phyloP scores from a whole-genome alignment of 2,113 vertebrate genomes.

The Electrona antarctica region DNA sequence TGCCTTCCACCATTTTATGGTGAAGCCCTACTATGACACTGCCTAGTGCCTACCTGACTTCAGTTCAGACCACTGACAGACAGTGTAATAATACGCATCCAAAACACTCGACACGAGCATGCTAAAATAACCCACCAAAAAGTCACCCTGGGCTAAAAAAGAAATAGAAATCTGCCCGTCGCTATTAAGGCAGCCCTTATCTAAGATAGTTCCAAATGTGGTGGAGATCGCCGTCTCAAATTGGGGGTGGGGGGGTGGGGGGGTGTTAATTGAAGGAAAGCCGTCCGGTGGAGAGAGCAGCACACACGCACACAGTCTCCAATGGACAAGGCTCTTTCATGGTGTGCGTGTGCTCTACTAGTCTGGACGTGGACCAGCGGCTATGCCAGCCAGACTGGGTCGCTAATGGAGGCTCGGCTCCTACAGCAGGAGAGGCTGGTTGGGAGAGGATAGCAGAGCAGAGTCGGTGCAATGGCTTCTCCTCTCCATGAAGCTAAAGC shows the following conservation, averaged over 20 bases:
- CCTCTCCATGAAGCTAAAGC: conserved; percentile 77
- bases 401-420: conserved; percentile 79
- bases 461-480: conserved; percentile 88
- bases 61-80: conserved; percentile 82
- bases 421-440: conserved; percentile 26
- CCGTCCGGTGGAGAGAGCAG: not conserved
- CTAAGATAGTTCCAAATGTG: conserved; percentile 44
- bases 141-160: conserved; percentile 24
- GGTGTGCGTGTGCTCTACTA: conserved; percentile 66
- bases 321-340: conserved; percentile 69
- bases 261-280: not conserved
- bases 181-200: conserved; percentile 16
- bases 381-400: conserved; percentile 77
- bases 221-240: conserved; percentile 50
- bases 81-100: conserved; percentile 53
- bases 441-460: conserved; percentile 75
- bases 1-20: conserved; percentile 98
- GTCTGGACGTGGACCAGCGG: conserved; percentile 72
- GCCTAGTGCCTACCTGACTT: conserved; percentile 83
- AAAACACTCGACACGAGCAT: conserved; percentile 30
- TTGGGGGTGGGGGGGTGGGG: conserved; percentile 2
- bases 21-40: conserved; percentile 87
- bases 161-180: conserved; percentile 21
- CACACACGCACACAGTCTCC: conserved; percentile 35
- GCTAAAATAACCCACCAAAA: conserved; percentile 7